A percentile compares a stretch with the other conserved stretches of the same genome.
phyloP scores from a whole-genome alignment of 2,888 invertebrate genomes.

The Cosmia pyralina region DNA sequence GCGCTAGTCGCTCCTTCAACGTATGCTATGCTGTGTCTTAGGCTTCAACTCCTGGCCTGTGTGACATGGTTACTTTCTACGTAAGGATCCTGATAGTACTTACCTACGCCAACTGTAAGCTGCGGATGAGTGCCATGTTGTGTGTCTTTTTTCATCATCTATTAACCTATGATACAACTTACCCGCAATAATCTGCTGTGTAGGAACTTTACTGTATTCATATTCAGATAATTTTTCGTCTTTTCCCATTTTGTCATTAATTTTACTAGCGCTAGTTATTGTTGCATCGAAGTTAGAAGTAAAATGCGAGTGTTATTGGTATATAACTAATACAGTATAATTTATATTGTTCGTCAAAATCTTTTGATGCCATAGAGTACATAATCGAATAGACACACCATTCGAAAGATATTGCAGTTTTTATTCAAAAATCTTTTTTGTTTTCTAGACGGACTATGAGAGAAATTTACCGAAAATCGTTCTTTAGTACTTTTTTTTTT shows the following conservation, averaged over 20 bases:
- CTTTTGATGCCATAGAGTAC: constrained; percentile 24
- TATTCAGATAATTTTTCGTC: constrained; percentile 26
- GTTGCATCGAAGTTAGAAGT: constrained; percentile 3
- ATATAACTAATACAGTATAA: neutral
- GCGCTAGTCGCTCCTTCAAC: neutral
- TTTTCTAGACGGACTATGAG: neutral
- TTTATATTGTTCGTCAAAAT: neutral
- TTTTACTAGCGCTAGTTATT: constrained; percentile 7
- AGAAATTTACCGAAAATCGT: neutral
- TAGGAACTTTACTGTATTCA: constrained; percentile 53
- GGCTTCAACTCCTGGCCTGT: neutral
- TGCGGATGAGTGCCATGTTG: no score
- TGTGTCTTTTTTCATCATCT: neutral
- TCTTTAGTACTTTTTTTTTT: neutral
- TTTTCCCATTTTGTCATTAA: constrained; percentile 30
- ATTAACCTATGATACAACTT: constrained; percentile 18
- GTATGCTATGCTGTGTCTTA: neutral
- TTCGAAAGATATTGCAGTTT: neutral
- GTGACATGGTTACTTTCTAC: neutral
- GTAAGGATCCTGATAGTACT: neutral
- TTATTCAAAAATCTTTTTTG: neutral
- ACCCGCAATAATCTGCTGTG: constrained; percentile 33
- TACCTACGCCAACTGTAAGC: neutral
- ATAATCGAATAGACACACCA: constrained; percentile 14
- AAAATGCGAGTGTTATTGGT: constrained; percentile 20